Conservation (phyloP, 2,888 invertebrate species). For the Aphodius sticticus region DNA sequence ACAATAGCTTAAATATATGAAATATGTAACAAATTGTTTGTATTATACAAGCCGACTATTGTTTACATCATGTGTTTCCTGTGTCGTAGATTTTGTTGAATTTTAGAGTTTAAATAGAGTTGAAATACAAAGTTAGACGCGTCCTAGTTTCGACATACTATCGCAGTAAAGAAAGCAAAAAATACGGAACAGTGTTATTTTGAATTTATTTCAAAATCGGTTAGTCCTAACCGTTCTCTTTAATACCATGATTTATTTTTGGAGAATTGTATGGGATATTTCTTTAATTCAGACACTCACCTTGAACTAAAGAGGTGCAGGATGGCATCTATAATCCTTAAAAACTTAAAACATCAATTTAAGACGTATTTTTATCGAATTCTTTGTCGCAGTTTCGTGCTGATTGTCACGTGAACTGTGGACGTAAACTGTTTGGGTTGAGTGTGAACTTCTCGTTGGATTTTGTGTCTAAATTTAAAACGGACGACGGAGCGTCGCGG, state of each 20-base stretch:
- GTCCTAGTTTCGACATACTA: conserved; percentile 14
- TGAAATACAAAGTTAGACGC: background rate
- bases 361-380: background rate
- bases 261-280: background rate
- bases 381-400: background rate
- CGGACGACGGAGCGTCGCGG: conserved; percentile 42
- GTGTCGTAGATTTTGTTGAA: background rate
- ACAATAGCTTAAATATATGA: background rate
- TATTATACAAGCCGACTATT: background rate
- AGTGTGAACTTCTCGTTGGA: conserved; percentile 37
- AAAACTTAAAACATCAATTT: background rate
- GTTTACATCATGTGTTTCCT: conserved; percentile 21
- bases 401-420: background rate
- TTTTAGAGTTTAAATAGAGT: too few relatives aligned
- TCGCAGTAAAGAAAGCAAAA: background rate
- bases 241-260: background rate
- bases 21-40: conserved; percentile 14
- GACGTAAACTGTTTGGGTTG: conserved; percentile 24
- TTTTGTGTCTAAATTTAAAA: conserved; percentile 56
- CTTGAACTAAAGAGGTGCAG: conserved; percentile 40
- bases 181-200: conserved; percentile 7
- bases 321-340: conserved; percentile 40
- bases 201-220: conserved; percentile 13
- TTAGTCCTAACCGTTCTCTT: background rate
- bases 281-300: conserved; percentile 34